These are phyloP conservation scores for Acrocephalus scirpaceus DNA, from an alignment of 2,797 vertebrate genomes.

Conservation along the genomic window DNA sequence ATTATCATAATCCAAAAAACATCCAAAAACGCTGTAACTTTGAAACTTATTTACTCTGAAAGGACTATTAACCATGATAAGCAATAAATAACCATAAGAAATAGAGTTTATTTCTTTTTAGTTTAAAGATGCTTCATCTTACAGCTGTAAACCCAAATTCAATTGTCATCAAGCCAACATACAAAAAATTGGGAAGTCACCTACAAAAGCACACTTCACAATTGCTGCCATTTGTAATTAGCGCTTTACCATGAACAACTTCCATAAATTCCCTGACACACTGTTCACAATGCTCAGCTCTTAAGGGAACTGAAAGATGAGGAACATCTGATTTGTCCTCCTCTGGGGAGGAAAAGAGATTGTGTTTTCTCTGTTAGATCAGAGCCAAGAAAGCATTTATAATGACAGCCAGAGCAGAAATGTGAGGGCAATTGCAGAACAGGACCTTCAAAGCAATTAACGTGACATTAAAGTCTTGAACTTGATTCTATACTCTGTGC, in stretches of 20 bases:
- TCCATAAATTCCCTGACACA: background rate
- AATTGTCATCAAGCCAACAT: background rate
- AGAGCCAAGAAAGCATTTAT: conserved; percentile 16
- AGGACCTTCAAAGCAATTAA: background rate
- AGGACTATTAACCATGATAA: background rate
- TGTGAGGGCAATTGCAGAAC: conserved; percentile 24
- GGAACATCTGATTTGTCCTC: background rate
- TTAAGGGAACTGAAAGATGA: conserved; percentile 33
- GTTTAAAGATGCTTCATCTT: conserved; percentile 35
- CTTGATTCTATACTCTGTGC: background rate
- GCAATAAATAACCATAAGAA: conserved; percentile 30
- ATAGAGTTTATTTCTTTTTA: conserved; percentile 56
- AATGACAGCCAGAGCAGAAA: conserved; percentile 35
- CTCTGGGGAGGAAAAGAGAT: background rate
- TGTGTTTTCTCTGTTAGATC: background rate
- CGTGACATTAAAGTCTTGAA: background rate
- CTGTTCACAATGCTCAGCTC: conserved; percentile 21
- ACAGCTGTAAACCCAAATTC: conserved; percentile 34
- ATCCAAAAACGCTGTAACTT: background rate
- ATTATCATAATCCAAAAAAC: background rate
- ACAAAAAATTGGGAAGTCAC: background rate
- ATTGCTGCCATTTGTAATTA: background rate
- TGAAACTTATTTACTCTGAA: background rate
- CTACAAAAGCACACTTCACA: conserved; percentile 24
- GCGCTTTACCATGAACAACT: background rate